Conservation (phyloP, 2,888 invertebrate genomes). For the Macrophya annulata region DNA sequence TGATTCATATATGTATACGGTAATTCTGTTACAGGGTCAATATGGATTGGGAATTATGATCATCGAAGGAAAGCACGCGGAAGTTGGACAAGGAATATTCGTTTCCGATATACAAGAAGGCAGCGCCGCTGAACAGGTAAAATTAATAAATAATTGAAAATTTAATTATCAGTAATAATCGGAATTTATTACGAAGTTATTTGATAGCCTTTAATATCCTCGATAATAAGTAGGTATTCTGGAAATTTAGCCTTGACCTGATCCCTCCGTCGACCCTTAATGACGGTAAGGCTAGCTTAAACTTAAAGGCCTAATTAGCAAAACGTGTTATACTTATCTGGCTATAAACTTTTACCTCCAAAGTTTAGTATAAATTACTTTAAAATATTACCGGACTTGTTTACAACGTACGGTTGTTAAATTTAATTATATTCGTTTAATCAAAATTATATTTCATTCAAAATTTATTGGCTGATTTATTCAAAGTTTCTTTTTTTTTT, state of each 20-base stretch:
- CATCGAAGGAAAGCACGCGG: conserved; percentile 95
- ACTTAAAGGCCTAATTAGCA: background rate
- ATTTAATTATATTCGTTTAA: background rate
- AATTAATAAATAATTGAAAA: background rate
- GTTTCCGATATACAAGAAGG: conserved; percentile 96
- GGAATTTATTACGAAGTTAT: background rate
- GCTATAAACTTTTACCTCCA: background rate
- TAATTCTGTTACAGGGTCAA: conserved; percentile 82
- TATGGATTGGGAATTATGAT: conserved; percentile 96
- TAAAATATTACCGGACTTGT: background rate
- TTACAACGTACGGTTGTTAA: background rate
- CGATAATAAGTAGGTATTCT: background rate
- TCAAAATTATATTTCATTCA: background rate
- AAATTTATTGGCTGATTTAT: background rate
- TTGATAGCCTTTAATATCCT: background rate
- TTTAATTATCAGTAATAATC: background rate
- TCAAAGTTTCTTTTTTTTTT: background rate
- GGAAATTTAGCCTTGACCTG: background rate
- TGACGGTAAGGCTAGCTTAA: background rate
- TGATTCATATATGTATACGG: background rate
- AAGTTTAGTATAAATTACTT: background rate
- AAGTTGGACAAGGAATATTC: conserved; percentile 95
- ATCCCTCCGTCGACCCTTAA: background rate
- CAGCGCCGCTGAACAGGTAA: conserved; percentile 92
- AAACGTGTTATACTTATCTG: conserved; percentile 11